phyloP scores from a whole-genome alignment of 2,797 vertebrate genomes.

The Coendou prehensilis region DNA sequence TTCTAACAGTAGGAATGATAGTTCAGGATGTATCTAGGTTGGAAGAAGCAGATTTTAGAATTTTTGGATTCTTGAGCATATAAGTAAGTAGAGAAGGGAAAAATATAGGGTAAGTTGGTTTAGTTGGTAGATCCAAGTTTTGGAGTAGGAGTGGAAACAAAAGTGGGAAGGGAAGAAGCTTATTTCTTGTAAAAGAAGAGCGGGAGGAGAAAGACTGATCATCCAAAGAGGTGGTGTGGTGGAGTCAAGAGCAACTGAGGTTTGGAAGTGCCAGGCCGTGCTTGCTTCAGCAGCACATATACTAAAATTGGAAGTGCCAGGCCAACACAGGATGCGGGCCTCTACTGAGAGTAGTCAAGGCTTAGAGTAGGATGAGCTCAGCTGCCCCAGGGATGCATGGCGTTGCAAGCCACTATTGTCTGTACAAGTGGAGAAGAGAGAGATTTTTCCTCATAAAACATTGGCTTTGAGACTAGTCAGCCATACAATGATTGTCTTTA shows the following conservation, averaged over 20 bases:
- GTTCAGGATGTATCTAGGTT: neutral
- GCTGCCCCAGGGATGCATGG: neutral
- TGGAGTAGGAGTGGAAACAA: neutral
- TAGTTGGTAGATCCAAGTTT: neutral
- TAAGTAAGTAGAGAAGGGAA: neutral
- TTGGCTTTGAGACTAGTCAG: neutral
- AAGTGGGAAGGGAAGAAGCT: neutral
- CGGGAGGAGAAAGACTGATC: neutral
- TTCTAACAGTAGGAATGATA: neutral
- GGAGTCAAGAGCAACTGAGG: neutral
- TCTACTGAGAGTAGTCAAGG: neutral
- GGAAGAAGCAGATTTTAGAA: neutral
- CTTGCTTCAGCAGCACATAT: neutral
- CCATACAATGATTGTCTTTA: neutral
- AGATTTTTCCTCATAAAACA: neutral
- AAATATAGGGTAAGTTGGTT: neutral
- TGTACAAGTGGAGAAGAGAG: neutral
- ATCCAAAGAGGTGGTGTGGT: neutral
- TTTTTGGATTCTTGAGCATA: neutral
- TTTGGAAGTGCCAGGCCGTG: neutral
- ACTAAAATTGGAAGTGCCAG: neutral
- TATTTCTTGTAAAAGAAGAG: neutral
- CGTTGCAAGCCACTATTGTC: neutral
- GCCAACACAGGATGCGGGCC: fast-evolving
- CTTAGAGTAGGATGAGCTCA: neutral